Base-by-base conservation (phyloP, 2,113 vertebrate species). In the Eurypyga helias region DNA sequence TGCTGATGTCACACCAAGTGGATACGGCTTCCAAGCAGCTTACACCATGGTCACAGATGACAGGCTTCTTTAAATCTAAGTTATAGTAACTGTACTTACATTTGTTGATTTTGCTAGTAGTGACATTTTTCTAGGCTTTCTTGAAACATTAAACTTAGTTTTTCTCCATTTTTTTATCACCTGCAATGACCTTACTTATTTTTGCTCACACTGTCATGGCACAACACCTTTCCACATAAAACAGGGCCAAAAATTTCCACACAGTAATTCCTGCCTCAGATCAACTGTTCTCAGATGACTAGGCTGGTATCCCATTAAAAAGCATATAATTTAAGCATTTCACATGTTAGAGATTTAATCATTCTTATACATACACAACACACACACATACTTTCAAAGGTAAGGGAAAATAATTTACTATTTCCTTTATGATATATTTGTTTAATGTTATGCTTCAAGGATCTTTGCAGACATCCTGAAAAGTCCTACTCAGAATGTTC, bases 141-240 rank as follows among this genome's bases (percentile, higher is more conserved):
- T 75, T 79, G 34, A 66, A 65, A 41, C 0, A 4, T 43, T 55
- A 71, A 76, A 65, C 5, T 73, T 48, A 10, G 6, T 8, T 84
- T 91, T 91, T 43, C 52, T 93, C 38, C 11, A 10, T 82, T 91
- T 90, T 90, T 24, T 17, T 52, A 23, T 71, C 29, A 17, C 10
- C 15, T 82, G 34, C 57, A 51, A 15, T 60, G 28, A 17, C 78
- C n/a, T 84, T 36, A 11, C 2, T 12, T 52, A 36, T 71, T 93
- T 66, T 62, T 38, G 4, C 33, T 80, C 38, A 21, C 28, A 5
- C 11, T 62, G 21, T 54, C 0, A 0, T 75, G 28, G 36, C 31
- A 79, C 18, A 76, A 8, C 43, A 79, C 2, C 17, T 70, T 91
- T 46, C 38, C 52, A 48, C 6, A 25, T 7, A 60, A 85, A 85